Percentiles rank a stretch among this genome's conserved stretches.
Evolutionary conservation across 2,888 invertebrate genomes (phyloP).

Genomic region (Argyresthia goedartella): DNA sequence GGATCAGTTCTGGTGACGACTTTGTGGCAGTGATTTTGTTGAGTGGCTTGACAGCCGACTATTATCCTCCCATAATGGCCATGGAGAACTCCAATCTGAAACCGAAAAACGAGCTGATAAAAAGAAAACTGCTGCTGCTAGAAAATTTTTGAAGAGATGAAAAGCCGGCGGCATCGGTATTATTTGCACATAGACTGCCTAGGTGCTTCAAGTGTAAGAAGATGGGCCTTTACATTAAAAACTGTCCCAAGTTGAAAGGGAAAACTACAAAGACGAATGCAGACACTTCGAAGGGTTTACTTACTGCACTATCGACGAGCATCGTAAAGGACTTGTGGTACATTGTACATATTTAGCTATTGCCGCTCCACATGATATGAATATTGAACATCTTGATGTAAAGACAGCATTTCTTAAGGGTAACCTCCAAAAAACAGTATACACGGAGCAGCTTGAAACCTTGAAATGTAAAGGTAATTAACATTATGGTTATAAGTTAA

Average conservation of each 20-base stretch:
- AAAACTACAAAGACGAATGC: background rate
- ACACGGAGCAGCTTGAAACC: constrained; percentile 4
- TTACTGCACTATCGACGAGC: background rate
- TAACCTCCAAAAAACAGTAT: constrained; percentile 1
- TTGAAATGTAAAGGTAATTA: constrained; percentile 5
- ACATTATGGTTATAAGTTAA: constrained; percentile 2
- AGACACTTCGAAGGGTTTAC: background rate
- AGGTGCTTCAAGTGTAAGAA: constrained; percentile 1
- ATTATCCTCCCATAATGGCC: background rate
- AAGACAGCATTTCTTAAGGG: constrained; percentile 6
- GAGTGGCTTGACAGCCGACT: background rate
- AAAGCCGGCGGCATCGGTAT: background rate
- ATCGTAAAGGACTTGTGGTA: background rate
- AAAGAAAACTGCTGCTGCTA: background rate
- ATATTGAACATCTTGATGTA: constrained; percentile 3
- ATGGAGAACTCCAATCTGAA: constrained; percentile 8
- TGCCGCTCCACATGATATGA: background rate
- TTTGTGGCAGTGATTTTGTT: background rate
- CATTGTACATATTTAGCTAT: background rate
- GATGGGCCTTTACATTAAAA: background rate
- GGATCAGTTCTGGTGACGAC: background rate
- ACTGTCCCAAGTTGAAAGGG: background rate
- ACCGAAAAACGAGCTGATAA: background rate
- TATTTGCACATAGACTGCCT: background rate
- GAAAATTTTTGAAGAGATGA: background rate